Evolutionary conservation across 2,113 vertebrate genomes (phyloP).

Genomic region (Platysteira castanea): DNA sequence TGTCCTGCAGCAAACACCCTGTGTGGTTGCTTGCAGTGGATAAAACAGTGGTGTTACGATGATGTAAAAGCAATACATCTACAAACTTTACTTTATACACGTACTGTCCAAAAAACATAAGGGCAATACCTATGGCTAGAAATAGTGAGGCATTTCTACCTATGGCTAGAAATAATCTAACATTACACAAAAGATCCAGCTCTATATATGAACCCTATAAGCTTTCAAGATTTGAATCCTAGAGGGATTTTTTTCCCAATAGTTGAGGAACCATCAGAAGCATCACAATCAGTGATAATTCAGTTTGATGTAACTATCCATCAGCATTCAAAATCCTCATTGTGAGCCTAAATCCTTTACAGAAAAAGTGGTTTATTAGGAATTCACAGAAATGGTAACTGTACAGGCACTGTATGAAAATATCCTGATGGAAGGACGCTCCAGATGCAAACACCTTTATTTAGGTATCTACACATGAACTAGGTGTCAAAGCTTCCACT

Average conservation of each 20-base stretch:
- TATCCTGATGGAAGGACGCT: not conserved
- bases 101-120: not conserved
- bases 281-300: not conserved
- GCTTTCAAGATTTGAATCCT: not conserved
- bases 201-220: not conserved
- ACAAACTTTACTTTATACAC: not conserved
- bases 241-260: not conserved
- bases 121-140: not conserved
- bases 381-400: not conserved
- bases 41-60: not conserved
- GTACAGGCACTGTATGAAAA: not conserved
- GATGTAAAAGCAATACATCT: not conserved
- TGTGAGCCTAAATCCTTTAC: not conserved
- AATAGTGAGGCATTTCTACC: not conserved
- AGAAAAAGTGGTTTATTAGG: not conserved
- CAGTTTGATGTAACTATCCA: not conserved
- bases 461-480: not conserved
- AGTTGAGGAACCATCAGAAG: not conserved
- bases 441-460: not conserved
- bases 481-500: not conserved
- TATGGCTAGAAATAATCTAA: not conserved
- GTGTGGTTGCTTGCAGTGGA: not conserved
- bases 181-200: not conserved
- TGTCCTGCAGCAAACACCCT: not conserved
- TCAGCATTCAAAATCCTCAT: not conserved